Base-by-base conservation (phyloP, 1,140 invertebrate genomes). In the Galendromus occidentalis region DNA sequence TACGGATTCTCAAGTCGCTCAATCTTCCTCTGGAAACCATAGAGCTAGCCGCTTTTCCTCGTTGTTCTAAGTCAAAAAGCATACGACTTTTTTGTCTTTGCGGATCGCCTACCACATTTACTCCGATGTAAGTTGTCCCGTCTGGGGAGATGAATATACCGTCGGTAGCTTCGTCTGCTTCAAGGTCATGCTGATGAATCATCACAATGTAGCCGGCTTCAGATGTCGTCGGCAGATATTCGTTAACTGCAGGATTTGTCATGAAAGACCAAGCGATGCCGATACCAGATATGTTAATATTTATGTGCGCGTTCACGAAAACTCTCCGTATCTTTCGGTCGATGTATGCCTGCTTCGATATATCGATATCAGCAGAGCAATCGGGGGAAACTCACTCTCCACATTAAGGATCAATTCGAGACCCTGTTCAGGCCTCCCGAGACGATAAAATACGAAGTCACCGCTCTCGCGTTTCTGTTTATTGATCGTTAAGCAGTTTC, bases 101-200 rank as follows among this genome's bases (percentile, higher is more conserved):
- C n/a, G n/a, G n/a, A n/a, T n/a, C n/a, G 4, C 25, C 17, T 22
- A 59, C 51, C 51, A 59, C 51, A 33, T 17, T 59, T 14, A 59
- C 51, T 59, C 51, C 51, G 12, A 59, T 59, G 22, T 59, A 59
- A 22, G 51, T 18, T 20, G 51, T 59, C 33, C 51, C 51, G 2
- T 59, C 51, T 59, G 51, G 51, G 14, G 51, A 59, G 22, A 59
- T 33, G 22, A 59, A 59, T 14, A 59, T 33, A 14, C 51, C 51
- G 25, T 59, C 51, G 17, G 51, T 59, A 29, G 51, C 51, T 20
- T 59, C 51, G 22, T 59, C 51, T 14, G 51, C n/a, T 22, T 59
- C 51, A 14, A 59, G 33, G 14, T 59, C 22, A 25, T 59, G 51
- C 12, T 17, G 22, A 33, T 59, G 51, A 59, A 59, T 59, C 51